Evolutionary conservation across 1,140 invertebrate genomes (phyloP), one percentile per base, ranked within the genome.

Genomic region (Eumeta japonica): DNA sequence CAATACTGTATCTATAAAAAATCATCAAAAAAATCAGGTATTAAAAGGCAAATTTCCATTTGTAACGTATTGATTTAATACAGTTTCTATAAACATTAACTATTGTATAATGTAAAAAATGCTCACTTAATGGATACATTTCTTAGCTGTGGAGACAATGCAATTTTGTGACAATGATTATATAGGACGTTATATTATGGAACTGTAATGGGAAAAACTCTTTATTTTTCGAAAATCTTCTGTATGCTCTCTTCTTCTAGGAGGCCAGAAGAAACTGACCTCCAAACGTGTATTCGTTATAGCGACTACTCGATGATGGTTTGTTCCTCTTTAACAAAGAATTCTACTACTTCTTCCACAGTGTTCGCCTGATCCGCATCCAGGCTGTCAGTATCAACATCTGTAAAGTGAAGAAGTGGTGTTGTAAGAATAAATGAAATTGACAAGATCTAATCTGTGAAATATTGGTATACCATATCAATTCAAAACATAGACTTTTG

Each of bases 291-390:
- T 30, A n/a, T 32, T 24, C 16, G 14, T 33, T 48, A 64, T 66
- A 51, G 48, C 49, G 70, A 73, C 66, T 76, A 77, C 71, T 89
- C 87, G 55, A 94, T 77, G 43, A 88, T 73, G 12, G 85, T 89
- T 48, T 83, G 83, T 83, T 97, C 94, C 80, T 97, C 93, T 81
- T 96, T 97, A 57, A 97, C 84, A 79, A 98, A 90, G 85, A 97
- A 96, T 86, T 97, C 94, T 55, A 97, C 86, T 60, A 89, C 81
- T 81, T 97, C 94, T 64, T 97, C 94, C 62, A 95, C 92, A 52
- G 94, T 84, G 58, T 95, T 93, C 46, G 87, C 85, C 19, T 83
- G 83, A 55, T 94, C 87, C 28, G 84, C 86, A 63, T 89, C 88
- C 45, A 94, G 73, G 63, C 88, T 87, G 75, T 98, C 94, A 5